Evolutionary conservation across 2,797 vertebrate genomes (phyloP), one percentile per base, ranked within the genome.

Genomic region (Platalea minor): DNA sequence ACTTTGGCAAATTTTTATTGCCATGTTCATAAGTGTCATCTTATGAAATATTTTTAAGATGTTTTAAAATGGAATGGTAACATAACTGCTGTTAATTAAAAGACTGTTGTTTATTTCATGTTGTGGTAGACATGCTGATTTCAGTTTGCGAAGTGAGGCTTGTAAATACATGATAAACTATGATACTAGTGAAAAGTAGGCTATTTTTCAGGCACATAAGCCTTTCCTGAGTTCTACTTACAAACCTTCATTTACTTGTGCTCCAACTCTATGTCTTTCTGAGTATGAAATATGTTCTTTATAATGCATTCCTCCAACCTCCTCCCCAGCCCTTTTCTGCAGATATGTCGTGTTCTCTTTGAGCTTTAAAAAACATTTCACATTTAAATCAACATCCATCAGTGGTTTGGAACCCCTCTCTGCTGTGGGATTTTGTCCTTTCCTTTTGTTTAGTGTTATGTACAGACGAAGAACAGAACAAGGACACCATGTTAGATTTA

Each of bases 401-500:
- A 60, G 61, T 51, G 75, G n/a, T 63, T 91, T 91, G 88, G 89
- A 92, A 94, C 80, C 68, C 50, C 7, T 73, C n/a, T 88, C 68
- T 87, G 57, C 41, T 57, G n/a, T 33, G 45, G 53, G 67, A 85
- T 88, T 93, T 90, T 93, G 70, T 93, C 17, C 28, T 96, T 89
- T 95, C 86, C 25, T 92, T 96, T 86, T 93, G 43, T 48, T 57
- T 95, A 95, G 31, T 82, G 51, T 84, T 91, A 85, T 72, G 56
- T 81, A 93, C 72, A 82, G 82, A 92, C 18, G 11, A 97, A 96
- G 96, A 97, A 93, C 85, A 97, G 67, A 97, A 88, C 95, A 98
- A 98, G 97, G 97, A 92, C 96, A 96, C 81, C 53, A 77, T 88
- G 84, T 96, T 96, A 97, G 92, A 98, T 97, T 97, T 97, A 97